These are phyloP conservation scores for Nymphicus hollandicus DNA, from an alignment of 2,113 vertebrate species.

Conservation along the genomic window DNA sequence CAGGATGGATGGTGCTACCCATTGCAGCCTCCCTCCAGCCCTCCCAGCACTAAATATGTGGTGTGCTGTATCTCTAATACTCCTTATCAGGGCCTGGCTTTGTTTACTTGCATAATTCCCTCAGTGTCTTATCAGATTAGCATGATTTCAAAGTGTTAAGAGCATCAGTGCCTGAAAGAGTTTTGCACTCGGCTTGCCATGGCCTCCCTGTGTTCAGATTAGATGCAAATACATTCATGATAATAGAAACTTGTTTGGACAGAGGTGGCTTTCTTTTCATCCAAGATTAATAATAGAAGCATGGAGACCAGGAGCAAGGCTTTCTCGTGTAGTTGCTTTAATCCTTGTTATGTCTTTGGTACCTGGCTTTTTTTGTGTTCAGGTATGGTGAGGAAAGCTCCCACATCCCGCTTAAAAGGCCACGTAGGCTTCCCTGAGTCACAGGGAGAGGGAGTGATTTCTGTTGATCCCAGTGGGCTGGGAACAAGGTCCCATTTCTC, in stretches of 20 bases:
- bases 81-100: neutral
- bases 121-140: slow-evolving; percentile 42
- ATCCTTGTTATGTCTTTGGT: neutral
- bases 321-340: neutral
- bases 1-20: neutral
- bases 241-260: neutral
- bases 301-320: neutral
- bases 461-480: rapidly evolving
- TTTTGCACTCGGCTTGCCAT: neutral
- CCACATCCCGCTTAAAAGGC: neutral
- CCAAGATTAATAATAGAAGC: neutral
- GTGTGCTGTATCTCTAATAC: neutral
- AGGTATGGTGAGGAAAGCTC: neutral
- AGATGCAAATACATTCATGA: neutral
- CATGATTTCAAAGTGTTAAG: slow-evolving; percentile 40
- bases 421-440: rapidly evolving
- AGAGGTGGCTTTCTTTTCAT: neutral
- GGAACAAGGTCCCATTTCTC: neutral
- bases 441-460: neutral
- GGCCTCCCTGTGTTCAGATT: neutral
- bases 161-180: slow-evolving; percentile 18
- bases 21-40: neutral
- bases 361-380: neutral
- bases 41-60: neutral
- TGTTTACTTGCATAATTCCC: slow-evolving; percentile 48